Conservation (phyloP, 2,797 vertebrate species). For the Pantherophis vulpinus region DNA sequence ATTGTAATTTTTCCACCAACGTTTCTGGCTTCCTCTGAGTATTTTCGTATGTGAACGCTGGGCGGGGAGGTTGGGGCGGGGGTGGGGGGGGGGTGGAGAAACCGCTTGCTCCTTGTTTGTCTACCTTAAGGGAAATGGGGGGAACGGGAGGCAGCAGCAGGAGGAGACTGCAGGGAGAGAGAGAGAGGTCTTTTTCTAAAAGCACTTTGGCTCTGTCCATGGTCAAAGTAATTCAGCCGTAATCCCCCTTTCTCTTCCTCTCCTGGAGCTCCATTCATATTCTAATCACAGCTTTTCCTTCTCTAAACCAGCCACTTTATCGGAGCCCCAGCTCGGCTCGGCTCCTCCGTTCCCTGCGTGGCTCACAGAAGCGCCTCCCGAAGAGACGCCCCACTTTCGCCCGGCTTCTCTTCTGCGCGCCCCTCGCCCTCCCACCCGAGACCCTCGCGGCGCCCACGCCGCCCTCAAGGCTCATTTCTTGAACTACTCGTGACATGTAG, state of each 20-base stretch:
- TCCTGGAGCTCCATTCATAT: slow-evolving; percentile 98
- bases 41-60: neutral
- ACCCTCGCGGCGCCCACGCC: neutral
- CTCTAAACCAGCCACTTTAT: slow-evolving; percentile 93
- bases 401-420: neutral
- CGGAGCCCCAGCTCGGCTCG: slow-evolving; percentile 88
- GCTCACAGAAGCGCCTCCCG: slow-evolving; percentile 66
- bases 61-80: neutral
- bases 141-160: neutral
- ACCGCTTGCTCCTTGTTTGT: neutral
- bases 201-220: slow-evolving; percentile 86
- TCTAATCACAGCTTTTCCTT: slow-evolving; percentile 99
- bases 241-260: slow-evolving; percentile 94
- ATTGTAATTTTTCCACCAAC: neutral
- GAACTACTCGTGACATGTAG: neutral
- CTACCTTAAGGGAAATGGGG: neutral
- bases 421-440: neutral
- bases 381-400: slow-evolving; percentile 46
- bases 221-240: slow-evolving; percentile 94
- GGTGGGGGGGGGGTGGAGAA: no score
- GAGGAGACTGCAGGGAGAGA: neutral
- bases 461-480: neutral
- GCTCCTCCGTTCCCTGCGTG: slow-evolving; percentile 86
- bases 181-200: slow-evolving; percentile 26
- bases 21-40: neutral